Evolutionary conservation across 2,888 invertebrate genomes (phyloP).

Genomic region (Onthophagus sagittarius): DNA sequence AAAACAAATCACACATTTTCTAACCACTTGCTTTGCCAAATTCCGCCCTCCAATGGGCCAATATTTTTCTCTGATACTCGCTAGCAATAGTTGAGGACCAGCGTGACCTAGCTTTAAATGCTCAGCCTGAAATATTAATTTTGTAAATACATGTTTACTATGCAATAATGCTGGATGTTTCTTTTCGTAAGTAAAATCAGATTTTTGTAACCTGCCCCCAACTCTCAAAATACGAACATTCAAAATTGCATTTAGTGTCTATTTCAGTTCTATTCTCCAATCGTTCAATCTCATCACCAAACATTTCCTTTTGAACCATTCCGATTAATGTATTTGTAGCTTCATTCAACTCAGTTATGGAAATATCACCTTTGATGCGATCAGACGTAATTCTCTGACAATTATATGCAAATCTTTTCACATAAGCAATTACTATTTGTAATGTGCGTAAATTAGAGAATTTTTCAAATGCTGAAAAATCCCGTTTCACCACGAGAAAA

Average conservation of each 20-base stretch:
- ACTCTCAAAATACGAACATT: too few species aligned
- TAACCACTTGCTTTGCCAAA: background rate
- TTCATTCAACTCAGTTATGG: background rate
- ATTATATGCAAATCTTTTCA: background rate
- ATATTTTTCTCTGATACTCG: constrained; percentile 14
- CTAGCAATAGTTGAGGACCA: constrained; percentile 12
- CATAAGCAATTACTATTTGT: too few species aligned
- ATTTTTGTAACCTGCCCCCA: constrained; percentile 9
- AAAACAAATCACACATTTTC: background rate
- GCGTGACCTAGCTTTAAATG: constrained; percentile 8
- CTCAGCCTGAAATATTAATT: too few species aligned
- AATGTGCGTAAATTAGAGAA: too few species aligned
- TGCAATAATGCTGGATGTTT: constrained; percentile 16
- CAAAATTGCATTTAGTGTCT: too few species aligned
- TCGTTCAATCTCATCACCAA: background rate
- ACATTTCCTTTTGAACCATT: background rate
- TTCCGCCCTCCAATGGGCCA: constrained; percentile 18
- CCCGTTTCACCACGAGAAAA: too few species aligned
- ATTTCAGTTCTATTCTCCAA: too few species aligned
- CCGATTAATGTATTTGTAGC: background rate
- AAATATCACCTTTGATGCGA: background rate
- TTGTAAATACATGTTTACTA: constrained; percentile 3
- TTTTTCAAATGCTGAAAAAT: too few species aligned
- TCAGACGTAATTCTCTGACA: too few species aligned
- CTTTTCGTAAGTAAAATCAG: background rate